Conservation (phyloP, 2,113 vertebrate genomes). For the Bos indicus region DNA sequence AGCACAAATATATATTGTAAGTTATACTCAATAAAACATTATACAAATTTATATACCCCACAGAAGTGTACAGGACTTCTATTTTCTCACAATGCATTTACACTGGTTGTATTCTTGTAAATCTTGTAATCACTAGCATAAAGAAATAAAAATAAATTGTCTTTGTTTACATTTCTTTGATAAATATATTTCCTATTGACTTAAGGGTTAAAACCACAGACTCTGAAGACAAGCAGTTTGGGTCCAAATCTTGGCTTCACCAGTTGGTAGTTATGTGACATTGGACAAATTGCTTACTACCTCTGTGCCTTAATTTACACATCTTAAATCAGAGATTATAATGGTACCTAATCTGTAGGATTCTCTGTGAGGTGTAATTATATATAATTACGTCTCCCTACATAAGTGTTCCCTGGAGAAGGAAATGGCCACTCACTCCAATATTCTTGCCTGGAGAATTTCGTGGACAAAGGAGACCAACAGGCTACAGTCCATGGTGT, state of each 20-base stretch:
- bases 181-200: neutral
- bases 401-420: neutral
- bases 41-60: neutral
- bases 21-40: neutral
- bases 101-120: neutral
- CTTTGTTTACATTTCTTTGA: neutral
- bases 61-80: neutral
- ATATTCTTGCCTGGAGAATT: neutral
- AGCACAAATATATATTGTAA: neutral
- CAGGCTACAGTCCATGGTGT: neutral
- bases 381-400: neutral
- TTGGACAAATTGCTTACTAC: neutral
- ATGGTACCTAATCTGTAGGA: neutral
- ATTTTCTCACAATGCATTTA: neutral
- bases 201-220: neutral
- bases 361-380: neutral
- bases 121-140: neutral
- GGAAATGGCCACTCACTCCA: neutral
- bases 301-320: neutral
- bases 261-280: neutral
- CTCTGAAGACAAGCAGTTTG: neutral
- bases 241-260: neutral
- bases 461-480: neutral
- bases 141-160: neutral
- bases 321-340: neutral